phyloP scores from a whole-genome alignment of 2,113 vertebrate species.

The Cyprinus carpio region DNA sequence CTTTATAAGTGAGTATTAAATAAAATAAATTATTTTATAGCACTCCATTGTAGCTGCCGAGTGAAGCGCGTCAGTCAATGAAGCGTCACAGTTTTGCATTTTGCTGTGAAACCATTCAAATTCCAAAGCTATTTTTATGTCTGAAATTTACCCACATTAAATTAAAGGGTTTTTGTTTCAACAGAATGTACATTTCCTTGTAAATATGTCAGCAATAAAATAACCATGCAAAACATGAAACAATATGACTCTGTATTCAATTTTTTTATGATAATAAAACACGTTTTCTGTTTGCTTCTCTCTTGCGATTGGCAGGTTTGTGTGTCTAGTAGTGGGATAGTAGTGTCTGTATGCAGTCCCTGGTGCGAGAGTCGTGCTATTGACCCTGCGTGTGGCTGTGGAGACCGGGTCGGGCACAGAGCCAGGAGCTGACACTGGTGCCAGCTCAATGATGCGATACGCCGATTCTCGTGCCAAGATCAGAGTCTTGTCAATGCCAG shows the following conservation, averaged over 20 bases:
- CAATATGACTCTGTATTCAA: background rate
- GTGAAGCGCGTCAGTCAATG: no score
- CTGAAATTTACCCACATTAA: background rate
- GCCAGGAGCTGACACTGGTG: background rate
- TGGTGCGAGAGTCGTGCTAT: constrained; percentile 19
- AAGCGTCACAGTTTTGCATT: no score
- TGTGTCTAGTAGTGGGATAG: background rate
- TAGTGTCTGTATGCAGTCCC: background rate
- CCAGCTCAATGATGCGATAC: constrained; percentile 1
- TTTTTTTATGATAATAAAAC: background rate
- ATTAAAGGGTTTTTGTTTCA: background rate
- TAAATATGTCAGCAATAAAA: background rate
- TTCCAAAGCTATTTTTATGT: background rate
- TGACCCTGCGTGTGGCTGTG: constrained; percentile 23
- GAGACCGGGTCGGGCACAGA: background rate
- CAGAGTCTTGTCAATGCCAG: constrained; percentile 11
- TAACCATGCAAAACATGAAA: background rate
- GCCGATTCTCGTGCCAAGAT: constrained; percentile 1
- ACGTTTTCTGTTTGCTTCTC: background rate
- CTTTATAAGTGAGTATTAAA: no score
- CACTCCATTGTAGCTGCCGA: no score
- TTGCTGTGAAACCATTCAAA: background rate
- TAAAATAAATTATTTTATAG: no score
- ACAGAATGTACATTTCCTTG: background rate
- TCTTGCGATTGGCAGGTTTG: background rate